Base-by-base conservation (phyloP, 1,140 invertebrate species). In the Brachionus angularis region DNA sequence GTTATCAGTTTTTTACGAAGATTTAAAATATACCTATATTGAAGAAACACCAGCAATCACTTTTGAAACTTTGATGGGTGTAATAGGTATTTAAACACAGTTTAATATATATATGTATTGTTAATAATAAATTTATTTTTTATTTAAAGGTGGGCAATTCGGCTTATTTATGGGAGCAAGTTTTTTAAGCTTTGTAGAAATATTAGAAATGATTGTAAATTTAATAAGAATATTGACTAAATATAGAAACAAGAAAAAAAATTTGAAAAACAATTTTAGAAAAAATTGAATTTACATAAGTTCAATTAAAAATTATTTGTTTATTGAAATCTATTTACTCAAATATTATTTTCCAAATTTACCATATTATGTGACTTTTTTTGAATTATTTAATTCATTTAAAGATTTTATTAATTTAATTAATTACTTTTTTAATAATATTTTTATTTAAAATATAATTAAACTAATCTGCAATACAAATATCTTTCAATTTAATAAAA, bases 81-180 rank as follows among this genome's bases (percentile, higher is more conserved):
- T 61, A 7, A 44, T 61, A 5, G 55, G 55, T 61, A 34, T 23
- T 3, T n/a, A 52, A 36, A n/a, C n/a, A n/a, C n/a, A n/a, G n/a
- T 61, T 61, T 42, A 31, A 14, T 61, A 31, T 42, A 21, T 1
- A 55, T 1, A 21, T 34, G 5, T 55, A 21, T 34, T 55, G n/a
- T 25, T 27, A 1, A 31, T 25, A 10, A 10, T 16, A 10, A 10
- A 42, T 42, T 42, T 1, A 55, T 31, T 29, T 55, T 16, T 55
- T 29, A 7, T 25, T 21, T 36, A 4, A 10, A 61, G 55, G 55
- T 39, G 55, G 55, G 23, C 55, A 61, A 36, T 39, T 61, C 21
- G 55, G 55, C 34, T 18, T 61, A 18, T 61, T 33, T 61, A n/a
- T 61, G 55, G 55, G 55, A 36, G 55, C 55, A 23, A 61, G 55